Evolutionary conservation across 2,113 vertebrate genomes (phyloP).

Genomic region (Ophiodon elongatus): DNA sequence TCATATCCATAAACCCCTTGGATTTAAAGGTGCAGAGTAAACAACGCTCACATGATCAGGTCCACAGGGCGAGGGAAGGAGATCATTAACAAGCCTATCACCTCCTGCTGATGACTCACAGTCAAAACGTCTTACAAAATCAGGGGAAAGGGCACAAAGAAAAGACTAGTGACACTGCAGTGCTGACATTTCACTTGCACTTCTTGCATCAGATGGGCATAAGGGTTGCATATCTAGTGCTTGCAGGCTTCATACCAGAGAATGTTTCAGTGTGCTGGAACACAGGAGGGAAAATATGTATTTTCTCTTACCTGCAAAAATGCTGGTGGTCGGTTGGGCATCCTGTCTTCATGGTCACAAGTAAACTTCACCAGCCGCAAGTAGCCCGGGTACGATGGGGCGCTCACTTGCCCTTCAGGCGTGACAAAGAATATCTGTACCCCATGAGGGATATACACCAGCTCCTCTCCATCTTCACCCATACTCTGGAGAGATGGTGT

Average conservation of each 20-base stretch:
- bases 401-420: constrained; percentile 94
- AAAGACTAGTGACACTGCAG: not conserved
- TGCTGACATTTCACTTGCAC: constrained; percentile 16
- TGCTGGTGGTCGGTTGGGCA: constrained; percentile 88
- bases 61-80: constrained; percentile 4
- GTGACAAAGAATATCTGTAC: constrained; percentile 98
- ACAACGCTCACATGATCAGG: constrained; percentile 56
- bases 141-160: constrained; percentile 58
- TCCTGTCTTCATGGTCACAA: constrained; percentile 80
- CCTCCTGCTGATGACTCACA: constrained; percentile 47
- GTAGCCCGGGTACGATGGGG: constrained; percentile 96
- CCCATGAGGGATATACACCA: constrained; percentile 93
- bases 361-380: constrained; percentile 95
- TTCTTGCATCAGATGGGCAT: constrained; percentile 5
- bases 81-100: constrained; percentile 57
- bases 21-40: constrained; percentile 53
- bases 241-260: not conserved
- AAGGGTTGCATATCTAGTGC: not conserved
- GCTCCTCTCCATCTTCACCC: constrained; percentile 92
- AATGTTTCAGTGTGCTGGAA: not conserved
- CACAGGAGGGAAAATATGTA: no score
- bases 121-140: constrained; percentile 51
- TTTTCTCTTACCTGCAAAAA: constrained; percentile 92
- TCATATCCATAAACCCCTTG: constrained; percentile 42
- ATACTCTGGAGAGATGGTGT: constrained; percentile 87